A percentile compares a stretch with the other conserved stretches of the same genome.
phyloP scores from a whole-genome alignment of 2,113 vertebrate species.

The Ammospiza caudacuta region DNA sequence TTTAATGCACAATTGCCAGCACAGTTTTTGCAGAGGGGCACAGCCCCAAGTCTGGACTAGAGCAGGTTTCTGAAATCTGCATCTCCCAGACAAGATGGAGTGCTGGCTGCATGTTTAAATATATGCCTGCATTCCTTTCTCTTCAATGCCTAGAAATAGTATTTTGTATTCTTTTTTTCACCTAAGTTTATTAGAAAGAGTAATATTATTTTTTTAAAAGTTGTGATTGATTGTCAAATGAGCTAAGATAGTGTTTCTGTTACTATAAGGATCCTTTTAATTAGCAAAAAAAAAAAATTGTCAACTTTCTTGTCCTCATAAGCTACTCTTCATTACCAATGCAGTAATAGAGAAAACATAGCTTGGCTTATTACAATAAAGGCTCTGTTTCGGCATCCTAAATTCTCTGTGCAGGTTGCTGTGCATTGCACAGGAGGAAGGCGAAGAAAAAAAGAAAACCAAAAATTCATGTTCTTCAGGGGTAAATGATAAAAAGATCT shows the following conservation, averaged over 20 bases:
- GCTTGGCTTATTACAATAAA: slow-evolving; percentile 12
- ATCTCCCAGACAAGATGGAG: background rate
- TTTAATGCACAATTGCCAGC: background rate
- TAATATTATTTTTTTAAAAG: background rate
- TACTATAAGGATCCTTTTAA: background rate
- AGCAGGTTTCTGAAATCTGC: background rate
- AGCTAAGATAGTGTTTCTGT: background rate
- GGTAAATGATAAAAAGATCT: slow-evolving; percentile 37
- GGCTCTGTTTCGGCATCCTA: slow-evolving; percentile 18
- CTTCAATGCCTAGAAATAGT: background rate
- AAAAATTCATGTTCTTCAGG: background rate
- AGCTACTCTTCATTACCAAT: slow-evolving; percentile 6
- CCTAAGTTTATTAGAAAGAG: background rate
- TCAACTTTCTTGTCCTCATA: background rate
- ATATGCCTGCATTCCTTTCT: background rate
- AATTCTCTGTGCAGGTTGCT: background rate
- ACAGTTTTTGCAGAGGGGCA: background rate
- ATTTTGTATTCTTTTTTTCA: slow-evolving; percentile 10
- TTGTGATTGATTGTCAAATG: slow-evolving; percentile 50
- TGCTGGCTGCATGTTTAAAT: background rate
- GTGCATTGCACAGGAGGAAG: background rate
- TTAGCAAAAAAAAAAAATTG: background rate
- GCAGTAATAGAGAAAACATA: background rate
- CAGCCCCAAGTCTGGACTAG: background rate
- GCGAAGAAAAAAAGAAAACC: background rate